Evolutionary conservation across 2,888 invertebrate genomes (phyloP).

Genomic region (Terebella lapidaria): DNA sequence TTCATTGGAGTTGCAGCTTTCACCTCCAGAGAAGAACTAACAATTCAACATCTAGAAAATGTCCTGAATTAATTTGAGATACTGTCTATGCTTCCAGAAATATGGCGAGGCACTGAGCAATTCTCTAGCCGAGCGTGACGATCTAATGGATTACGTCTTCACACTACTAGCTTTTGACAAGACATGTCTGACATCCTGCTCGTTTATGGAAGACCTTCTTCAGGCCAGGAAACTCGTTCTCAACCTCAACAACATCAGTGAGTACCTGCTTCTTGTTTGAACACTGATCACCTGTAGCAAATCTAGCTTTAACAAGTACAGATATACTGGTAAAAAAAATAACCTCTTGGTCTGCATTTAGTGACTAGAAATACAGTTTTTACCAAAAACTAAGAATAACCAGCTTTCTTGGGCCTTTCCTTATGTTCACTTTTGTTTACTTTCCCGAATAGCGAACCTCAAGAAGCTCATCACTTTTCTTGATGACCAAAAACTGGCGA

Average conservation of each 20-base stretch:
- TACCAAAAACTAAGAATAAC: too few relatives aligned
- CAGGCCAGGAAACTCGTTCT: conserved; percentile 44
- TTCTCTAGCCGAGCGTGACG: conserved; percentile 36
- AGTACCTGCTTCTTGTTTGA: conserved; percentile 28
- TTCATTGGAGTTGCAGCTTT: not conserved
- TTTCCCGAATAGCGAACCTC: conserved; percentile 47
- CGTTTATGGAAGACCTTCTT: conserved; percentile 49
- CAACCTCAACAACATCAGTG: conserved; percentile 44
- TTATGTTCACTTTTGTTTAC: too few relatives aligned
- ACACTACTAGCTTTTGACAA: conserved; percentile 43
- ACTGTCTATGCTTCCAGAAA: conserved; percentile 32
- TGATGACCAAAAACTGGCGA: conserved; percentile 49
- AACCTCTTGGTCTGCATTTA: not conserved
- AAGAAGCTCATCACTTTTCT: conserved; percentile 38
- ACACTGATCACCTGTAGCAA: too few relatives aligned
- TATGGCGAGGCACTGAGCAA: conserved; percentile 38
- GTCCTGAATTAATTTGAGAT: too few relatives aligned
- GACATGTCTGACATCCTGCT: conserved; percentile 47
- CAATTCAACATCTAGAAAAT: too few relatives aligned
- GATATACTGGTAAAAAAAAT: not conserved
- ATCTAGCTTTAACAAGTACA: too few relatives aligned
- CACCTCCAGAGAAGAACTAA: too few relatives aligned
- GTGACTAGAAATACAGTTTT: too few relatives aligned
- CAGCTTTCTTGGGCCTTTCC: too few relatives aligned
- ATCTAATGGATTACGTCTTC: conserved; percentile 46